Conservation (phyloP, 2,888 invertebrate genomes). For the Ectemnius continuus region DNA sequence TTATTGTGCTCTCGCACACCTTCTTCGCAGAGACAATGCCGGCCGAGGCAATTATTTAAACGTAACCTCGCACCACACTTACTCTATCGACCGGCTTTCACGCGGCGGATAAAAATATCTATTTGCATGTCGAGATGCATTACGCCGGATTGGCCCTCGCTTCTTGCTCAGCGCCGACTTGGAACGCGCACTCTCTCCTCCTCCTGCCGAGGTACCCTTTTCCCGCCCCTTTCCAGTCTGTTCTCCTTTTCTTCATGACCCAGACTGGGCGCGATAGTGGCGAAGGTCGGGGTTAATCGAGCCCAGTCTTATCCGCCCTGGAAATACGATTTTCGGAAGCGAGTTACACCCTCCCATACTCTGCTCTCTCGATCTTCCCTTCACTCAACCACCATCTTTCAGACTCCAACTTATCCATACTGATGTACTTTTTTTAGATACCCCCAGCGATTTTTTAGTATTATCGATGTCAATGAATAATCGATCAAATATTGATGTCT, state of each 20-base stretch:
- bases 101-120: conserved; percentile 66
- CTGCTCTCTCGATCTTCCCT: too few relatives aligned
- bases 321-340: conserved; percentile 13
- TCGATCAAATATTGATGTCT: too few relatives aligned
- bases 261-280: conserved; percentile 28
- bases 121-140: conserved; percentile 65
- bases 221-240: background rate
- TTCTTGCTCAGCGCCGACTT: conserved; percentile 14
- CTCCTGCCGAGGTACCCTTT: background rate
- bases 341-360: too few relatives aligned
- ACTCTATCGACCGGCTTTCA: conserved; percentile 63
- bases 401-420: too few relatives aligned
- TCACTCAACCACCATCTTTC: too few relatives aligned
- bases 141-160: conserved; percentile 49
- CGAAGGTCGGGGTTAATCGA: conserved; percentile 50
- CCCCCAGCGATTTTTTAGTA: too few relatives aligned
- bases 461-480: too few relatives aligned
- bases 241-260: background rate
- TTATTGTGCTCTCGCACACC: conserved; percentile 6
- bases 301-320: conserved; percentile 11
- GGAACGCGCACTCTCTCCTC: background rate
- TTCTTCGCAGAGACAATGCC: conserved; percentile 29
- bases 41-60: conserved; percentile 55
- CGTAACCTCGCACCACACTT: conserved; percentile 42
- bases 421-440: too few relatives aligned